Evolutionary conservation across 2,888 invertebrate genomes (phyloP), one percentile per base, ranked within the genome.

Genomic region (Mesorhabditis spiculigera): DNA sequence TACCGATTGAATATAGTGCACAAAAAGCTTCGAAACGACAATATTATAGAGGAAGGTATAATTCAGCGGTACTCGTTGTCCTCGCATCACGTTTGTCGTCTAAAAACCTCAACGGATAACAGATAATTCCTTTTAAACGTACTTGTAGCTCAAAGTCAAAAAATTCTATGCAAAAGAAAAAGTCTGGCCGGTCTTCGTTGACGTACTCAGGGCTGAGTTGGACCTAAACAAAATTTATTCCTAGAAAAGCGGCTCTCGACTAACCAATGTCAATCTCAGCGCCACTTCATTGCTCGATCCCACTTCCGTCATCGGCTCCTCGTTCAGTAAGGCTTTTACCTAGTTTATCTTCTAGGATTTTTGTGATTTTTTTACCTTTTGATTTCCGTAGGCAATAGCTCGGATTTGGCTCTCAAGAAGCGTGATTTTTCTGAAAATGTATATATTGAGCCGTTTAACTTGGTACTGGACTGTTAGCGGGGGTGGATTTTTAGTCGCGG

Each of bases 141-240:
- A 43, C 28, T 87, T 89, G 88, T 62, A 88, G 85, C 78, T 89
- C 89, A 84, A 87, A 88, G 76, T 89, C 89, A 82, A 87, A 89
- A 84, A 89, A 89, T 78, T 88, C 89, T 85, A 88, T 86, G 4
- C 88, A 88, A 75, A 88, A 85, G 82, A 89, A 89, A 63, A 88
- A 75, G 43, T 72, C 72, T 8, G 68, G 69, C 50, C 73, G 65
- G 45, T 65, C 65, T 0, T 68, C n/a, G 8, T 72, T 16, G 3
- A 72, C 70, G 45, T 69, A 71, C 10, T 71, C 71, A 50, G 71
- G 61, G 13, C 69, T 62, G 44, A 75, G 64, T 65, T 61, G 68
- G 6, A 75, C 63, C 5, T 71, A 70, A 0, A 75, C 1, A 28
- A 28, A 1, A 1, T 28, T 28, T 28, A 28, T 28, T 28, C 1